Conservation (phyloP, 1,140 invertebrate species). For the Teleopsis dalmanni region DNA sequence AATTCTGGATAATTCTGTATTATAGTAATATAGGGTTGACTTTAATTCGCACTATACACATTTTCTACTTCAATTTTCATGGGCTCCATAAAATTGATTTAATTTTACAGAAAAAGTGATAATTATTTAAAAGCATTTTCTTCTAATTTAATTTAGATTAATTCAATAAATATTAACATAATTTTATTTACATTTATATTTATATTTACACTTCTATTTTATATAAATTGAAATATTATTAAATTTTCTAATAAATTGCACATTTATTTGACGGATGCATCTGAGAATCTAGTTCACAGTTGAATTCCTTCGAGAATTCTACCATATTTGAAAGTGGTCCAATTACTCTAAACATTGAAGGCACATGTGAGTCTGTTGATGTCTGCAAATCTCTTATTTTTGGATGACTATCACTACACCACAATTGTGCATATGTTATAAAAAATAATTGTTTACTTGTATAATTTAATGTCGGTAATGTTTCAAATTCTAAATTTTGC, state of each 20-base stretch:
- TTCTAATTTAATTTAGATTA: too few relatives aligned
- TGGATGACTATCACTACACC: conserved; percentile 27
- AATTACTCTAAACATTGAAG: conserved; percentile 52
- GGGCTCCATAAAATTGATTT: too few relatives aligned
- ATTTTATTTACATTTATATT: too few relatives aligned
- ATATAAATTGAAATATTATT: too few relatives aligned
- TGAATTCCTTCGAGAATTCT: conserved; percentile 59
- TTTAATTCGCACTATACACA: too few relatives aligned
- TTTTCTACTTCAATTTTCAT: too few relatives aligned
- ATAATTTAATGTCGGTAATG: conserved; percentile 48
- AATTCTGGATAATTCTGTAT: too few relatives aligned
- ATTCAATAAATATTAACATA: too few relatives aligned
- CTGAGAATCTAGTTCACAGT: conserved; percentile 48
- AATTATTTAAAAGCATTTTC: too few relatives aligned
- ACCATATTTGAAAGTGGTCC: conserved; percentile 58
- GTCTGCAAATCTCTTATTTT: conserved; percentile 13
- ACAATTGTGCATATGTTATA: conserved; percentile 57
- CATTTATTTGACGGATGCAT: conserved; percentile 58
- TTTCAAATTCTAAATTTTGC: conserved; percentile 26
- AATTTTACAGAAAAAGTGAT: too few relatives aligned
- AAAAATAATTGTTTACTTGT: conserved; percentile 65
- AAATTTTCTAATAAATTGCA: conserved; percentile 27
- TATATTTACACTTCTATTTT: too few relatives aligned
- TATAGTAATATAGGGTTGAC: too few relatives aligned
- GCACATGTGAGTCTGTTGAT: conserved; percentile 48